Evolutionary conservation across 1,140 invertebrate species (phyloP), one percentile per base, ranked within the genome.

Genomic region (Ooceraea biroi): DNA sequence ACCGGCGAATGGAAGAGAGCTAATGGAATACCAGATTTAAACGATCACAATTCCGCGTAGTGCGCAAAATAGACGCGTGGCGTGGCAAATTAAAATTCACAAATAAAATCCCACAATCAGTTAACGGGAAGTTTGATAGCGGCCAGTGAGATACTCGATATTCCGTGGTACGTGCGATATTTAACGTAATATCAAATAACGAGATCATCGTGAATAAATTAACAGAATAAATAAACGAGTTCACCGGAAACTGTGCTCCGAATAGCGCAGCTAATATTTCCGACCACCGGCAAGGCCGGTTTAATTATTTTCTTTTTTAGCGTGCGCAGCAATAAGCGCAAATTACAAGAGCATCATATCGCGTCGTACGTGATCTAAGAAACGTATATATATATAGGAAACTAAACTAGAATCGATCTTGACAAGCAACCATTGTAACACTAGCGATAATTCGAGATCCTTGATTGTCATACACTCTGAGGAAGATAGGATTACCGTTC

Each of bases 111-210:
- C 55, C 61, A 17, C 30, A 25, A 78, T 69, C 76, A 17, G 14
- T 36, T 50, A 68, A 46, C 61, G 30, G 30, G 30, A 30, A 7
- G 60, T 41, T 48, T 46, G 46, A 77, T 77, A 48, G 7, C 10
- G 3, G 3, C 12, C 12, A 10, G 11, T 12, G 27, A 50, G 27
- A 78, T 55, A 52, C 19, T 27, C 48, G 30, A 19, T 65, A 77
- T 25, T 2, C 63, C n/a, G n/a, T n/a, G n/a, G 19, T 4, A 25
- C 10, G 3, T 27, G 57, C 11, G 22, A 48, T 48, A 66, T 77
- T 77, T 65, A 76, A 77, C 10, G 61, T 50, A 36, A 77, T 68
- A 68, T 78, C 74, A 19, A 25, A 17, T 55, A 78, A 68, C 61
- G 22, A 55, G 44, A 36, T 14, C 14, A n/a, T 25, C 17, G 61